Evolutionary conservation across 2,113 vertebrate species (phyloP).

Genomic region (Salvelinus namaycush): DNA sequence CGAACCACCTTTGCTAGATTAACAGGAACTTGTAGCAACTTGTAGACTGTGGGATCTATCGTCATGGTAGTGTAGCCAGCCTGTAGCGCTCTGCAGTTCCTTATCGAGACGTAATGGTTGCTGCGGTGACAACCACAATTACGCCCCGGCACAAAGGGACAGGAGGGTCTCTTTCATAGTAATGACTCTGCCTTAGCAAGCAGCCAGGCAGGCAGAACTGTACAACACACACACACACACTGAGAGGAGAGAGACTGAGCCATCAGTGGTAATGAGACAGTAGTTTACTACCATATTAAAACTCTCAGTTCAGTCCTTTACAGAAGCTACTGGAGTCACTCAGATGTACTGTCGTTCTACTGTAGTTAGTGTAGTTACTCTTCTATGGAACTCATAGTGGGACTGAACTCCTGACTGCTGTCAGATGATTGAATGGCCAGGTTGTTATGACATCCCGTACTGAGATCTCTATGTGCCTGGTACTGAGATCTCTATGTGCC

Average conservation of each 20-base stretch:
- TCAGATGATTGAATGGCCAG: not conserved
- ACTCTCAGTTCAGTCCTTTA: not conserved
- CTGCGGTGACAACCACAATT: conserved; percentile 82
- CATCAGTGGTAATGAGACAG: not conserved
- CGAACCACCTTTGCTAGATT: conserved; percentile 33
- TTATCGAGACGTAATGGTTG: conserved; percentile 83
- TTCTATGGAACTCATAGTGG: not conserved
- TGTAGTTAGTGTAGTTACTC: not conserved
- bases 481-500: too few species aligned
- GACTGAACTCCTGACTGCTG: conserved; percentile 34
- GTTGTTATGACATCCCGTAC: conserved; percentile 17
- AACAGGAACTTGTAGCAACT: not conserved
- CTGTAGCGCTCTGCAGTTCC: conserved; percentile 62
- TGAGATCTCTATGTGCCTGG: not conserved
- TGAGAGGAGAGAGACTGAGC: not conserved
- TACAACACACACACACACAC: not conserved
- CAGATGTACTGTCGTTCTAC: too few species aligned
- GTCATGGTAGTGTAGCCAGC: conserved; percentile 58
- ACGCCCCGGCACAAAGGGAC: conserved; percentile 54
- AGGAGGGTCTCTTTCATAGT: conserved; percentile 74
- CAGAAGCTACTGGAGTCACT: not conserved
- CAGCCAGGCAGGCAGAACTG: conserved; percentile 40
- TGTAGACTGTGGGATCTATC: conserved; percentile 57
- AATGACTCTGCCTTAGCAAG: conserved; percentile 77
- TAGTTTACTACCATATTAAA: not conserved